Evolutionary conservation across 2,888 invertebrate genomes (phyloP).

Genomic region (Coronaproctus castanopsis): DNA sequence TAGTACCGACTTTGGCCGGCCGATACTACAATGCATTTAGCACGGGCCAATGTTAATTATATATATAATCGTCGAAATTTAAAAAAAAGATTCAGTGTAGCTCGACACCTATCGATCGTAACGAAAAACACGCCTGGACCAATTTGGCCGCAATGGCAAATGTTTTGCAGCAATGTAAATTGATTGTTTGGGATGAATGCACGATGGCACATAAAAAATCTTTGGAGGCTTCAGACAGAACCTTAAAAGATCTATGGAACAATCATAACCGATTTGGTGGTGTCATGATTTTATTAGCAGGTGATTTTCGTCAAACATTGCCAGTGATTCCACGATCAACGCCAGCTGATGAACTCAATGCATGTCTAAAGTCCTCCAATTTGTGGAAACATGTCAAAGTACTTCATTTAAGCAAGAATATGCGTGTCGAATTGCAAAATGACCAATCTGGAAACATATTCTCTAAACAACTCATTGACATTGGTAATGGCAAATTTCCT

Average conservation of each 20-base stretch:
- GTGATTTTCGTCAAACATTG: background rate
- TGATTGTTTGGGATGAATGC: background rate
- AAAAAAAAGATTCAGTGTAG: too few species aligned
- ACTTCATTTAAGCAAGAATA: background rate
- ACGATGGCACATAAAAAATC: background rate
- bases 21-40: too few species aligned
- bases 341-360: background rate
- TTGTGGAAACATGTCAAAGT: background rate
- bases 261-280: background rate
- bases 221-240: background rate
- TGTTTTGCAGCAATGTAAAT: background rate
- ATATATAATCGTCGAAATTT: too few species aligned
- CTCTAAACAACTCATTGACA: background rate
- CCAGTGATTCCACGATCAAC: background rate
- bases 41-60: too few species aligned
- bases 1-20: too few species aligned
- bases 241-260: background rate
- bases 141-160: background rate
- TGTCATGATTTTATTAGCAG: background rate
- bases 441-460: background rate
- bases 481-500: background rate
- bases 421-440: background rate
- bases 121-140: too few species aligned
- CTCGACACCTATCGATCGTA: too few species aligned
- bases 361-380: background rate